Percentiles rank a stretch among this genome's conserved stretches.
phyloP scores from a whole-genome alignment of 30 jellyfish, hydroid and myxozoan genomes.

The Nemopilema nomurai region DNA sequence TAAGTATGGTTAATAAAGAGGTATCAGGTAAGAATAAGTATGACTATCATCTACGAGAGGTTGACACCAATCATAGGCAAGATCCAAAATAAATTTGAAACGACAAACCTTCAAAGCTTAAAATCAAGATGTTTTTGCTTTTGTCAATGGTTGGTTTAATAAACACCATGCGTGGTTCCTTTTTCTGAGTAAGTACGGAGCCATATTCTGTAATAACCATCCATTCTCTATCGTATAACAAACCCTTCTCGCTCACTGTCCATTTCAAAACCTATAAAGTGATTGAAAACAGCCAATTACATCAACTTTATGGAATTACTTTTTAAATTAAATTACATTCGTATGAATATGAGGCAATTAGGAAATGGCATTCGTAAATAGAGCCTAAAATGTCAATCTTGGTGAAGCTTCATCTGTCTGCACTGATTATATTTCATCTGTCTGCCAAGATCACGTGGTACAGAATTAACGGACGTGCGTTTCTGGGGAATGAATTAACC shows the following conservation, averaged over 20 bases:
- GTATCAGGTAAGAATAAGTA: not conserved
- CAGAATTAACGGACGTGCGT: too few species aligned
- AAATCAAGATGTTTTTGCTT: conserved; percentile 1
- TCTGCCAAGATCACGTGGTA: too few species aligned
- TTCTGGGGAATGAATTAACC: too few species aligned
- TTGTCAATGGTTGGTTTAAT: conserved; percentile 51
- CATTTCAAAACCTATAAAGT: conserved; percentile 26
- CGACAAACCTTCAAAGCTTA: conserved; percentile 42
- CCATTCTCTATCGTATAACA: conserved; percentile 64
- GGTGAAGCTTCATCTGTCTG: too few species aligned
- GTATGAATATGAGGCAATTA: too few species aligned
- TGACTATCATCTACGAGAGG: not conserved
- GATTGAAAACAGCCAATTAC: too few species aligned
- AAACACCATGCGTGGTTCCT: conserved; percentile 48
- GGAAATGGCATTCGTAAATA: too few species aligned
- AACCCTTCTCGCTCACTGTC: conserved; percentile 46
- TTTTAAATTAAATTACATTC: too few species aligned
- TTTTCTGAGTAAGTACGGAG: conserved; percentile 43
- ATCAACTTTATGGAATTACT: too few species aligned
- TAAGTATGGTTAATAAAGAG: not conserved
- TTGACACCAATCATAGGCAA: not conserved
- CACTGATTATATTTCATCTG: too few species aligned
- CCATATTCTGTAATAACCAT: conserved; percentile 59
- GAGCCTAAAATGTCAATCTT: too few species aligned
- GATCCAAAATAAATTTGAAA: not conserved